Conservation (phyloP, 2,797 vertebrate genomes). For the Peromyscus nudipes region DNA sequence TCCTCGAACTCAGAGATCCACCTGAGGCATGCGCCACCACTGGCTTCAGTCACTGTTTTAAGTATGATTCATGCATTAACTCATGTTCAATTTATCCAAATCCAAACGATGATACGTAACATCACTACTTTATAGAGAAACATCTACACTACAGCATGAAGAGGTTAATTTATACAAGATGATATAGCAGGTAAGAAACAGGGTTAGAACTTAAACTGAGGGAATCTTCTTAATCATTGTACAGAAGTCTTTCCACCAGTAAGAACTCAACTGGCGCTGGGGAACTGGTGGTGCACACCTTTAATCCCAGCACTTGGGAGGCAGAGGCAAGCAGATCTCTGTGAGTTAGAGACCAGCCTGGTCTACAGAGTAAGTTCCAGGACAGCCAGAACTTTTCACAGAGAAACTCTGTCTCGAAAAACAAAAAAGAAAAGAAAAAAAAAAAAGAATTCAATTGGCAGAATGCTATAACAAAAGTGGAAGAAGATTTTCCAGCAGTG, state of each 20-base stretch:
- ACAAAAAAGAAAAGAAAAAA: not conserved
- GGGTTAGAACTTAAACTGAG: slow-evolving; percentile 10
- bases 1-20: not conserved
- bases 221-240: slow-evolving; percentile 41
- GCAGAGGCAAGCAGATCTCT: too few relatives aligned
- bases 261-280: slow-evolving; percentile 29
- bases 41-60: slow-evolving; percentile 52
- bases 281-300: too few relatives aligned
- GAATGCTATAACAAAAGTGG: slow-evolving; percentile 27
- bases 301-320: too few relatives aligned
- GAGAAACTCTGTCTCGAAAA: too few relatives aligned
- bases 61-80: slow-evolving; percentile 58
- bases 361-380: too few relatives aligned
- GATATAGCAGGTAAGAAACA: slow-evolving; percentile 29
- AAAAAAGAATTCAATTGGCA: slow-evolving; percentile 47
- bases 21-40: not conserved
- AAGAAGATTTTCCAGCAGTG: not conserved
- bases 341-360: too few relatives aligned
- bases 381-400: too few relatives aligned
- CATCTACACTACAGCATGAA: slow-evolving; percentile 41
- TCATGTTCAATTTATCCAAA: slow-evolving; percentile 45
- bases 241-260: not conserved
- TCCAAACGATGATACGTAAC: not conserved
- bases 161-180: slow-evolving; percentile 40
- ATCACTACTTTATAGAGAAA: slow-evolving; percentile 56